phyloP scores from a whole-genome alignment of 2,888 invertebrate species.

The Marasmarcha lunaedactyla region DNA sequence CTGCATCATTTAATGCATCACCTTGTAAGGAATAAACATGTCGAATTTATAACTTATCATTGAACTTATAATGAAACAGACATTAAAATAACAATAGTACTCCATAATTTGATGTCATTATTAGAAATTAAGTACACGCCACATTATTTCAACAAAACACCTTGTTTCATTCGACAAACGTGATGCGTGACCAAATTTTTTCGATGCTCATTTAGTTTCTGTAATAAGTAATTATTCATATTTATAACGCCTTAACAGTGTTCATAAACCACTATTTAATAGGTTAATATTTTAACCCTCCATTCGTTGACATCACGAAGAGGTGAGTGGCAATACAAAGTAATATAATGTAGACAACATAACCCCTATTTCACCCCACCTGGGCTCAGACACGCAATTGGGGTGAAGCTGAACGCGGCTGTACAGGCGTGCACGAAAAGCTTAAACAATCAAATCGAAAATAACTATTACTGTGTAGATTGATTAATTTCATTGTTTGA shows the following conservation, averaged over 20 bases:
- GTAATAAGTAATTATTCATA: no score
- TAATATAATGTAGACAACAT: slow-evolving; percentile 47
- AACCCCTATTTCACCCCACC: neutral
- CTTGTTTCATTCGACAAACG: no score
- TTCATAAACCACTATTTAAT: neutral
- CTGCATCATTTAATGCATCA: neutral
- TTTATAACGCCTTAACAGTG: no score
- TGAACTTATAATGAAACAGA: no score
- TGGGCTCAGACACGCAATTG: slow-evolving; percentile 26
- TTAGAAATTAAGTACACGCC: no score
- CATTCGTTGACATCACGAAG: slow-evolving; percentile 18
- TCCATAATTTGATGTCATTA: no score
- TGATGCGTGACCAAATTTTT: no score
- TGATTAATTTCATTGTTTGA: slow-evolving; percentile 1
- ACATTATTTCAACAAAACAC: no score
- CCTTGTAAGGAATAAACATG: no score
- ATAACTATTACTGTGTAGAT: neutral
- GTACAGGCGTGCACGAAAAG: neutral
- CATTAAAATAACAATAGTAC: no score
- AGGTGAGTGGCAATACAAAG: slow-evolving; percentile 33
- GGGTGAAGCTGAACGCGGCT: neutral
- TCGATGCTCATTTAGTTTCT: no score
- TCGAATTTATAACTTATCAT: no score
- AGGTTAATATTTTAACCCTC: slow-evolving; percentile 9
- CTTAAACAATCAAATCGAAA: neutral